phyloP scores from a whole-genome alignment of 1,140 invertebrate species.

The Drosophila repleta region DNA sequence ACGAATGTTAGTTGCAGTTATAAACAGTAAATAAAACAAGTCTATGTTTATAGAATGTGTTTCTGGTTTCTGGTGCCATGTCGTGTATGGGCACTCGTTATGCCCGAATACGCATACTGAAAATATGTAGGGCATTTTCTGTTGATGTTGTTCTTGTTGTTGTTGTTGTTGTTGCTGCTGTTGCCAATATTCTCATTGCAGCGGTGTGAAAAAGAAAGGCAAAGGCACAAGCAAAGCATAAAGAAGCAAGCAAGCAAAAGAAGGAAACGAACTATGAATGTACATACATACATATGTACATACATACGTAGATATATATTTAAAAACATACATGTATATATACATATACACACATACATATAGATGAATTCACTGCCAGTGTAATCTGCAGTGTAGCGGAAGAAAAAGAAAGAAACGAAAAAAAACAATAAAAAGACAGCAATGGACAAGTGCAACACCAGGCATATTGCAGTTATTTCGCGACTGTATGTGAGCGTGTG shows the following conservation, averaged over 20 bases:
- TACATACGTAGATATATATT: slow-evolving; percentile 1
- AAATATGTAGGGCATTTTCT: slow-evolving; percentile 28
- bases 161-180: slow-evolving; percentile 39
- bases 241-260: slow-evolving; percentile 58
- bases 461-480: slow-evolving; percentile 25
- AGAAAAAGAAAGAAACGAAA: slow-evolving; percentile 14
- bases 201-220: slow-evolving; percentile 53
- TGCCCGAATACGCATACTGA: slow-evolving; percentile 1
- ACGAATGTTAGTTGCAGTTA: background rate
- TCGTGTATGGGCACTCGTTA: background rate
- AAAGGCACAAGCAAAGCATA: slow-evolving; percentile 45
- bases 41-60: slow-evolving; percentile 38
- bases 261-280: slow-evolving; percentile 45
- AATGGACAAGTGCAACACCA: slow-evolving; percentile 35
- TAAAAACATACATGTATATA: background rate
- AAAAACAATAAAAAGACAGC: slow-evolving; percentile 26
- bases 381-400: slow-evolving; percentile 25
- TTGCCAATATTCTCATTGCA: slow-evolving; percentile 53
- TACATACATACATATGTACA: slow-evolving; percentile 12
- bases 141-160: slow-evolving; percentile 34
- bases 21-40: slow-evolving; percentile 6
- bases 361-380: slow-evolving; percentile 17
- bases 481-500: background rate
- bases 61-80: background rate
- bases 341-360: background rate